These are phyloP conservation scores for Mus minutoides DNA, from an alignment of 2,797 vertebrate species.

Conservation along the genomic window DNA sequence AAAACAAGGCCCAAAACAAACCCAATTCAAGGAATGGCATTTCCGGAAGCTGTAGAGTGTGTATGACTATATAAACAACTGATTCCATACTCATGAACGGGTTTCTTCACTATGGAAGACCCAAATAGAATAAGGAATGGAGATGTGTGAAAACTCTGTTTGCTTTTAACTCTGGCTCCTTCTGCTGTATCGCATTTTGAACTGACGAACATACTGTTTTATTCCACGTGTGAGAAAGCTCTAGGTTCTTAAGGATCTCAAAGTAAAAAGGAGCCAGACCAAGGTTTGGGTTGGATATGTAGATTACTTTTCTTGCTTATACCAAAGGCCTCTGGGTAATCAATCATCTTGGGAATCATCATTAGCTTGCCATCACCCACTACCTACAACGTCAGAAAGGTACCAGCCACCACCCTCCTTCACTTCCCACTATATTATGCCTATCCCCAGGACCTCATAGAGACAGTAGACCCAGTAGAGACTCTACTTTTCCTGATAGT, in stretches of 20 bases:
- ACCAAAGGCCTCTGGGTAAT: background rate
- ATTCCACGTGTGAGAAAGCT: background rate
- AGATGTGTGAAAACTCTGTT: background rate
- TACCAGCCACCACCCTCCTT: background rate
- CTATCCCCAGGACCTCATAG: too few relatives aligned
- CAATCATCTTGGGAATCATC: background rate
- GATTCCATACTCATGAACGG: background rate
- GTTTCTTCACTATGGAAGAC: background rate
- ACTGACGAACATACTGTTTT: background rate
- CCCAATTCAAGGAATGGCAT: background rate
- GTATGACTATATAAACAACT: background rate
- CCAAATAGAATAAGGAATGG: background rate
- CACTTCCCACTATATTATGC: too few relatives aligned
- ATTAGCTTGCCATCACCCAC: background rate
- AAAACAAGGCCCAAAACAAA: background rate
- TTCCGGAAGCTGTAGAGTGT: background rate
- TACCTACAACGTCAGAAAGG: background rate
- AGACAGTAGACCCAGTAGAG: too few relatives aligned
- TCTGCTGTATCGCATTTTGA: background rate
- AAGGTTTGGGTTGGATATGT: background rate
- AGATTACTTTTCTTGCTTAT: background rate
- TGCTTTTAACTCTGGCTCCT: background rate
- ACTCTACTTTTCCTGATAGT: background rate
- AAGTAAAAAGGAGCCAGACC: background rate
- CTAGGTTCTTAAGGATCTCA: background rate